Evolutionary conservation across 2,113 vertebrate genomes (phyloP).

Genomic region (Gulo gulo): DNA sequence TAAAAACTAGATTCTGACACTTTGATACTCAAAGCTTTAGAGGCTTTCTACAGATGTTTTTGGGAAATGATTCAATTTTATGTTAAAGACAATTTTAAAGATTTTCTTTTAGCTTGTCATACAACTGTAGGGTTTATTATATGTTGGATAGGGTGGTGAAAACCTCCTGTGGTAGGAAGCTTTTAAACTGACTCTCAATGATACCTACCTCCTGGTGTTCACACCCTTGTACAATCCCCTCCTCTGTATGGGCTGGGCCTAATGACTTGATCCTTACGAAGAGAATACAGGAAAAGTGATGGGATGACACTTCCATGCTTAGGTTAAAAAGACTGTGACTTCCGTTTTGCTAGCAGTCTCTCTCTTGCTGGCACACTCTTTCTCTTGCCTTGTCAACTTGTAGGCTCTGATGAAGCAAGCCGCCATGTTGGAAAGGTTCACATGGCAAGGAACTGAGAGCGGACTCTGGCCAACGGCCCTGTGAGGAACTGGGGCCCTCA

Average conservation of each 20-base stretch:
- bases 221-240: too few species aligned
- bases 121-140: neutral
- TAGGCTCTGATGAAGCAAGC: neutral
- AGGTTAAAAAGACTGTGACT: neutral
- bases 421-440: neutral
- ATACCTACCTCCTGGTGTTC: neutral
- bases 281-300: neutral
- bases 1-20: conserved; percentile 17
- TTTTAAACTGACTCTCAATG: neutral
- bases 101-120: neutral
- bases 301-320: neutral
- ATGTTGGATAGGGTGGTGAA: neutral
- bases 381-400: neutral
- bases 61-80: neutral
- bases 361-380: neutral
- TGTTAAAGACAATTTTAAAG: neutral
- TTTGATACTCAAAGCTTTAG: neutral
- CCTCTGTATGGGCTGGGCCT: neutral
- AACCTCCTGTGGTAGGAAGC: neutral
- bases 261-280: neutral
- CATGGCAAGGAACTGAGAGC: neutral
- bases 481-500: neutral
- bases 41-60: neutral
- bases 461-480: neutral
- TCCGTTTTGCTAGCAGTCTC: neutral